Evolutionary conservation across 2,888 invertebrate species (phyloP).

Genomic region (Diplolepis rosae): DNA sequence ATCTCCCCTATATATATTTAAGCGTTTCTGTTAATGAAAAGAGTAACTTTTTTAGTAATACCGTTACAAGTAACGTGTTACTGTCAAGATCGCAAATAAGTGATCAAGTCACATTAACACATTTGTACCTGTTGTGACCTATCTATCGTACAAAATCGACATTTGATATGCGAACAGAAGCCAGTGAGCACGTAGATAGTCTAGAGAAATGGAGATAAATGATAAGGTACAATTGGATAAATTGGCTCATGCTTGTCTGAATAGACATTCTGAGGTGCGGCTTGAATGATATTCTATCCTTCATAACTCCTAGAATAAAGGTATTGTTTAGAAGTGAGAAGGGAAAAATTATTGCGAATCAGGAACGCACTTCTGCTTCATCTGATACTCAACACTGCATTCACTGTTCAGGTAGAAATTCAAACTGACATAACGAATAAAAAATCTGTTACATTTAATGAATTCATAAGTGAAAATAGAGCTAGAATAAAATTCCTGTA

Average conservation of each 20-base stretch:
- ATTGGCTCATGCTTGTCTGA: slow-evolving; percentile 37
- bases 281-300: neutral
- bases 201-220: slow-evolving; percentile 16
- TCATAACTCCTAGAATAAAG: slow-evolving; percentile 9
- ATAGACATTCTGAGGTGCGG: slow-evolving; percentile 38
- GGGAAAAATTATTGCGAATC: slow-evolving; percentile 31
- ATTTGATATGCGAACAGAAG: neutral
- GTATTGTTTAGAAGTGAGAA: slow-evolving; percentile 10
- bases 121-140: neutral
- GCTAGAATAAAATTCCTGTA: no score
- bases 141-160: slow-evolving; percentile 7
- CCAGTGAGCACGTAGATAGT: neutral
- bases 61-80: no score
- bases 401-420: slow-evolving; percentile 24
- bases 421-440: no score
- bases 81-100: no score
- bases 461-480: no score
- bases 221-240: slow-evolving; percentile 32
- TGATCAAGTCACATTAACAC: neutral
- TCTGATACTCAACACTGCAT: slow-evolving; percentile 19
- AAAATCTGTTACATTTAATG: no score
- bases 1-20: no score
- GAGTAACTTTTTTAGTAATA: no score
- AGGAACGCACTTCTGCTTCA: slow-evolving; percentile 29
- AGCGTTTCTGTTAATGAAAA: no score